A percentile compares a stretch with the other conserved stretches of the same genome.
phyloP scores from a whole-genome alignment of 2,888 invertebrate genomes.

The Leucoptera coffeella region DNA sequence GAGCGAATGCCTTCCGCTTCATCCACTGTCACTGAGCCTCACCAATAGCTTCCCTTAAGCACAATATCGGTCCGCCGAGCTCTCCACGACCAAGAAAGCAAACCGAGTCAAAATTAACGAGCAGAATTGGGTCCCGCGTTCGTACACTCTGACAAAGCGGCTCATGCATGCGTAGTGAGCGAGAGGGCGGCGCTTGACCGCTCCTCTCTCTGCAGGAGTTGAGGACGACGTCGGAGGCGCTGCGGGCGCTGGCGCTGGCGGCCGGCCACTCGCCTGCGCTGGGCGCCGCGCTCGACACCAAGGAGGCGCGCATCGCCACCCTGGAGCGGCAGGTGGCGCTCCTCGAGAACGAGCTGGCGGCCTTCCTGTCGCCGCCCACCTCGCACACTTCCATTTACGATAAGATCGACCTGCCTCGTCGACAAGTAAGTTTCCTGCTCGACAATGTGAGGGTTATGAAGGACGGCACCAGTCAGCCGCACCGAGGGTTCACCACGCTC shows the following conservation, averaged over 20 bases:
- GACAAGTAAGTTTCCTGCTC: slow-evolving; percentile 82
- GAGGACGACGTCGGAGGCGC: slow-evolving; percentile 61
- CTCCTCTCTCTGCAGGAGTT: slow-evolving; percentile 72
- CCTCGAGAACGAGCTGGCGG: slow-evolving; percentile 69
- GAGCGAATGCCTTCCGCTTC: slow-evolving; percentile 1
- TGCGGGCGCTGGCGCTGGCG: slow-evolving; percentile 73
- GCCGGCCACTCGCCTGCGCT: slow-evolving; percentile 49
- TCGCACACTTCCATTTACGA: slow-evolving; percentile 56
- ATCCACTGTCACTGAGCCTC: background rate
- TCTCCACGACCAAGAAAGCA: no score
- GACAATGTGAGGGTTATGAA: slow-evolving; percentile 73
- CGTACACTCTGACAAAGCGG: slow-evolving; percentile 8
- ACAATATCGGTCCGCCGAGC: no score
- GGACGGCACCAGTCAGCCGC: slow-evolving; percentile 61
- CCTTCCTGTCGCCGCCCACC: slow-evolving; percentile 36
- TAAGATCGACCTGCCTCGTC: slow-evolving; percentile 56
- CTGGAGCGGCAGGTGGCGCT: slow-evolving; percentile 77
- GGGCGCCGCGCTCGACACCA: slow-evolving; percentile 71
- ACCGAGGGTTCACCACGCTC: no score
- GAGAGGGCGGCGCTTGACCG: slow-evolving; percentile 34
- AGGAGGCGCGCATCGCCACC: slow-evolving; percentile 82
- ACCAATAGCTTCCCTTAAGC: no score
- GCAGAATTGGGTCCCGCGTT: no score
- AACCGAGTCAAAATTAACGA: no score
- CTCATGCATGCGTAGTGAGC: slow-evolving; percentile 32